A percentile compares a stretch with the other conserved stretches of the same genome.
These are phyloP conservation scores for Medauroidea extradentata DNA, from an alignment of 1,140 invertebrate genomes.

Conservation along the genomic window DNA sequence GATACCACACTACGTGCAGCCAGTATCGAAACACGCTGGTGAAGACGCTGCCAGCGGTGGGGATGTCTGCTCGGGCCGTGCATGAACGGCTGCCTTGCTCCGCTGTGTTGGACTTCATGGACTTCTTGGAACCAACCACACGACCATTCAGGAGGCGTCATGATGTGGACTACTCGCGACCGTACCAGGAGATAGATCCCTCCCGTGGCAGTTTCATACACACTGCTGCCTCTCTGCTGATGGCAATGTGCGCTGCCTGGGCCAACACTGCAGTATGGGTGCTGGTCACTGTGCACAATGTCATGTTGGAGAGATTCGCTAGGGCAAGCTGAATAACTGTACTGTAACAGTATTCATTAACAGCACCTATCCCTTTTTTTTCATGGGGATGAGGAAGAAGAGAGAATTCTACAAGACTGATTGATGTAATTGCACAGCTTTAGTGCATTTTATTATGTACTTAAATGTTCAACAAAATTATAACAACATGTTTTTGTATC, in stretches of 20 bases:
- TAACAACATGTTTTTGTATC: too few species aligned
- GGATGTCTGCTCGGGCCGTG: constrained; percentile 48
- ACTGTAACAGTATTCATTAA: too few species aligned
- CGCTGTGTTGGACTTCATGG: constrained; percentile 68
- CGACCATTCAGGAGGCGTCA: constrained; percentile 6
- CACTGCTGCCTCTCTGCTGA: not conserved
- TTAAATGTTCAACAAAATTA: too few species aligned
- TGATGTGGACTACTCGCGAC: not conserved
- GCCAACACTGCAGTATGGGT: constrained; percentile 1
- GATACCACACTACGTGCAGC: constrained; percentile 60
- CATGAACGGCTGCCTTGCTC: constrained; percentile 58
- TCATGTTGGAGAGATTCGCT: not conserved
- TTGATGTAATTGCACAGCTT: too few species aligned
- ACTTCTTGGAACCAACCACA: constrained; percentile 55
- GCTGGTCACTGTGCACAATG: not conserved
- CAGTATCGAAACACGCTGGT: constrained; percentile 57
- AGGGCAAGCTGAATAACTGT: not conserved
- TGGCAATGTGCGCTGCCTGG: not conserved
- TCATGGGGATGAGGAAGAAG: too few species aligned
- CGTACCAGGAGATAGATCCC: not conserved
- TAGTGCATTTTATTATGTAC: too few species aligned
- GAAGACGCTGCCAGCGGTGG: constrained; percentile 26
- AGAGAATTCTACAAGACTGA: too few species aligned
- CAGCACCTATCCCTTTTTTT: too few species aligned
- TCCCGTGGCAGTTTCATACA: constrained; percentile 7